Evolutionary conservation across 2,113 vertebrate genomes (phyloP).

Genomic region (Podarcis muralis): DNA sequence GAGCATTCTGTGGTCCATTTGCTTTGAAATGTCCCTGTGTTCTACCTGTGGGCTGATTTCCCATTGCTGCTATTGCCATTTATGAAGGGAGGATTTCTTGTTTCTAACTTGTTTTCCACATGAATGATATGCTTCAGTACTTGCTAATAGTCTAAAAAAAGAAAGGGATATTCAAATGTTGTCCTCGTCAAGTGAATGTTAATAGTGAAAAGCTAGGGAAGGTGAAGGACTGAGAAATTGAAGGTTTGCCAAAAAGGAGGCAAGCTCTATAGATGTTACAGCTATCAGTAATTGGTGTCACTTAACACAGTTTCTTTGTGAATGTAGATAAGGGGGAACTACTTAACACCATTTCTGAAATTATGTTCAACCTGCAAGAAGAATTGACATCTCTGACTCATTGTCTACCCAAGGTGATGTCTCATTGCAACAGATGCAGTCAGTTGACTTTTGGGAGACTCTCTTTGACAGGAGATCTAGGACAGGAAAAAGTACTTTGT

Average conservation of each 20-base stretch:
- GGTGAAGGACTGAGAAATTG: neutral
- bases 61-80: neutral
- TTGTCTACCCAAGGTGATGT: neutral
- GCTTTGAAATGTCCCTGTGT: neutral
- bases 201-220: neutral
- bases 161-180: slow-evolving; percentile 16
- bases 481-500: neutral
- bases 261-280: neutral
- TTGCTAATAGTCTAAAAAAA: neutral
- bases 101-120: neutral
- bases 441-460: neutral
- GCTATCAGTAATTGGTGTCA: neutral
- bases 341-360: neutral
- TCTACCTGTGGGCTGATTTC: neutral
- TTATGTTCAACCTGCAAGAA: neutral
- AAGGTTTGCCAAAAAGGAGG: neutral
- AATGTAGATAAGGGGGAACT: neutral
- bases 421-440: neutral
- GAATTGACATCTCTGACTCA: neutral
- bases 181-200: neutral
- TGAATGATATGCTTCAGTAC: neutral
- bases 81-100: neutral
- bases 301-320: neutral
- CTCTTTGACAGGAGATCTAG: neutral
- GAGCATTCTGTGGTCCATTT: neutral